A percentile compares a stretch with the other conserved stretches of the same genome.
Conservation (phyloP, 2,113 vertebrate species). For the Sorex fumeus region DNA sequence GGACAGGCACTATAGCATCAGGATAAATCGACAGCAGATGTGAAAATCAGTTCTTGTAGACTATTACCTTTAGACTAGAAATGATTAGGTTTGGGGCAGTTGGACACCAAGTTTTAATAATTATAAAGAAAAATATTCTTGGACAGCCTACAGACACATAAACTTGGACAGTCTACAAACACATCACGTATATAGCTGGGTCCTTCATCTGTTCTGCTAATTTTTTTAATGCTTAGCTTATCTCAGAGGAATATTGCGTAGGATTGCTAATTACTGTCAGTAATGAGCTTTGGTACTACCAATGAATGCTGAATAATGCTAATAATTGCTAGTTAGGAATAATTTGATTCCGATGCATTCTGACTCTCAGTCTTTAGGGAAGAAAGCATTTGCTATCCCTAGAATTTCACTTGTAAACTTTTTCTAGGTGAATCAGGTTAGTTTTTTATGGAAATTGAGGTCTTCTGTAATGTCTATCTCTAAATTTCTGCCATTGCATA, state of each 20-base stretch:
- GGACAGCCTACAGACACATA: neutral
- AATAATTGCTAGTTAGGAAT: slow-evolving; percentile 19
- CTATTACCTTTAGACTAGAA: neutral
- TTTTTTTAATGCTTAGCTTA: slow-evolving; percentile 20
- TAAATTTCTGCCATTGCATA: neutral
- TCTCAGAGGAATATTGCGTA: slow-evolving; percentile 20
- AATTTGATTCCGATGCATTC: slow-evolving; percentile 23
- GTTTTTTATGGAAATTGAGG: neutral
- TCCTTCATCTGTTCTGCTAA: slow-evolving; percentile 46
- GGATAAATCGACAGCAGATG: neutral
- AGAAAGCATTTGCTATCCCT: neutral
- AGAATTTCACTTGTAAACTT: neutral
- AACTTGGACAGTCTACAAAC: neutral
- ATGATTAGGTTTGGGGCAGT: neutral
- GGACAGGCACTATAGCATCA: neutral
- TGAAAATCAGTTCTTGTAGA: neutral
- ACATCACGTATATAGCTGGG: neutral
- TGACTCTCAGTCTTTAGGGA: neutral
- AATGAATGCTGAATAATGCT: neutral
- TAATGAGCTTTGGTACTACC: slow-evolving; percentile 51
- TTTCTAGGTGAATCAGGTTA: neutral
- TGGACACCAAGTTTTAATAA: slow-evolving; percentile 41
- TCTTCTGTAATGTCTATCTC: neutral
- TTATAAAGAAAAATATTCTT: too few species aligned
- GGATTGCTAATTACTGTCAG: slow-evolving; percentile 51